Evolutionary conservation across 2,888 invertebrate genomes (phyloP), one percentile per base, ranked within the genome.

Genomic region (Macropis europaea): DNA sequence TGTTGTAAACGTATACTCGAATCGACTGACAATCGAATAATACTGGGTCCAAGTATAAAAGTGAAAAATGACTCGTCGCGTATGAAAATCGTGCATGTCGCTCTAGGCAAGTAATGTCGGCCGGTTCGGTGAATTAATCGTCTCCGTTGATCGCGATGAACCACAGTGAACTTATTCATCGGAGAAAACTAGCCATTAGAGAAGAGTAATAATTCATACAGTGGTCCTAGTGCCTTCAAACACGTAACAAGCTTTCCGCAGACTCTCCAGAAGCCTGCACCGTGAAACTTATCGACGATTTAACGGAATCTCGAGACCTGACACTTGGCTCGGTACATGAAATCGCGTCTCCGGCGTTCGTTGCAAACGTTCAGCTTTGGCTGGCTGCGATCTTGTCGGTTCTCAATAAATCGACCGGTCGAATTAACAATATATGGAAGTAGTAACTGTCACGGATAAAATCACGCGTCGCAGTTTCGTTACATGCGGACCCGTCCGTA

Each of bases 1-100:
- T 32, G 7, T 38, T 1, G 53, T 17, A 32, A 28, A 57, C 22
- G 19, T 17, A 48, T 32, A 9, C 36, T 45, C 45, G 26, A 52
- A 47, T 53, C 45, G 28, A 45, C 40, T 50, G 50, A 45, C 40
- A 17, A 48, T 50, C 45, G 60, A 32, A 43, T 64, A 67, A 67
- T 57, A 60, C 38, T 59, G 62, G 30, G 71, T 68, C 36, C 71
- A 34, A 74, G 75, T 84, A 84, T 83, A 83, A 83, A 84, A 83
- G 80, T 82, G 77, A 78, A 83, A 84, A 84, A 82, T 59, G 61
- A 40, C 48, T 24, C 28, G 34, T 28, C 43, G 57, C 54, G 9
- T 24, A 11, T 19, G 13, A 26, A 5, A 63, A 36, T 2, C 11
- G 28, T 22, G 47, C 7, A 47, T 38, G 34, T 22, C 6, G 47